A percentile compares a stretch with the other conserved stretches of the same genome.
Evolutionary conservation across 2,797 vertebrate genomes (phyloP).

Genomic region (Rhinichthys osculus): DNA sequence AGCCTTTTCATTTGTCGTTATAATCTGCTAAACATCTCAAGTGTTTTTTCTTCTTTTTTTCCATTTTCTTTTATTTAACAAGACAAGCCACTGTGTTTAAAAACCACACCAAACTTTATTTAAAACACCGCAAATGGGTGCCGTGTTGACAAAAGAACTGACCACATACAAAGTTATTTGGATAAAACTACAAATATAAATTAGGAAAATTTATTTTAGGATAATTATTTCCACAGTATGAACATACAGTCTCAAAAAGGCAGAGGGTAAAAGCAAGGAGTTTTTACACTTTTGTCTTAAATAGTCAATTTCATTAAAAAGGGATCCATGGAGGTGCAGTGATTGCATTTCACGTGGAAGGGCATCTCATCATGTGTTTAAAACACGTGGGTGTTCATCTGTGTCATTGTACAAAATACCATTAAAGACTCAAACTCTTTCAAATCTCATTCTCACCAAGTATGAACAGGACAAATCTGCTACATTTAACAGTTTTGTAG

Average conservation of each 20-base stretch:
- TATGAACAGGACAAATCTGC: constrained; percentile 33
- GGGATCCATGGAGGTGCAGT: constrained; percentile 61
- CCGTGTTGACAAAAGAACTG: not conserved
- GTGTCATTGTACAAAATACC: constrained; percentile 57
- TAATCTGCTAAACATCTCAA: not conserved
- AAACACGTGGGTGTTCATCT: constrained; percentile 65
- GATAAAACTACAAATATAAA: constrained; percentile 57
- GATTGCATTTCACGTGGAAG: constrained; percentile 78
- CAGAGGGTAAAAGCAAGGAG: constrained; percentile 69
- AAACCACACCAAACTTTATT: constrained; percentile 39
- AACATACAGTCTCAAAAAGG: constrained; percentile 76
- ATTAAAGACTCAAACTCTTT: constrained; percentile 60
- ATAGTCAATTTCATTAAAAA: constrained; percentile 41
- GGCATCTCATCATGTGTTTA: constrained; percentile 56
- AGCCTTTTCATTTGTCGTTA: not conserved
- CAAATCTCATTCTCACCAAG: constrained; percentile 28
- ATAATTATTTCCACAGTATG: constrained; percentile 72
- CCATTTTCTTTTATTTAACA: not conserved
- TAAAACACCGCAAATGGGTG: constrained; percentile 10
- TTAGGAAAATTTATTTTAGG: constrained; percentile 79
- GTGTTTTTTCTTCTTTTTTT: not conserved
- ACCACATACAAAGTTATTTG: constrained; percentile 4
- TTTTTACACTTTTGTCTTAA: constrained; percentile 56
- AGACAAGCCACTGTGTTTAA: not conserved
- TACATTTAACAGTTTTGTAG: constrained; percentile 31